Conservation (phyloP, 2,797 vertebrate genomes). For the Carapus acus region DNA sequence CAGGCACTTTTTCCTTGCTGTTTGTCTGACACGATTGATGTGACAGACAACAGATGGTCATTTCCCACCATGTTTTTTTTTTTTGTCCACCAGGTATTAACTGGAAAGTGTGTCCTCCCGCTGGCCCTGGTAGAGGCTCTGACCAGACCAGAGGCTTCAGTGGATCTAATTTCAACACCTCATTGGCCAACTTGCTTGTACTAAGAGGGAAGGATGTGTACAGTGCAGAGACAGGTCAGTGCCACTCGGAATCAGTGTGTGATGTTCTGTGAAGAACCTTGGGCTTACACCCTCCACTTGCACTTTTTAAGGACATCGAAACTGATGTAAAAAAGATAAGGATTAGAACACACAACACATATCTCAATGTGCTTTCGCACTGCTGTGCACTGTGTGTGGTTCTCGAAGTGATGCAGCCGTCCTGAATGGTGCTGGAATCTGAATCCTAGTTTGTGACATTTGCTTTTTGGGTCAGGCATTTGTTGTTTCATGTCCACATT, state of each 20-base stretch:
- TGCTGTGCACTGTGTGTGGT: too few relatives aligned
- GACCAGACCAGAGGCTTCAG: constrained; percentile 48
- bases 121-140: constrained; percentile 34
- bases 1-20: too few relatives aligned
- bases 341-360: too few relatives aligned
- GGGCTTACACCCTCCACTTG: neutral
- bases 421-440: too few relatives aligned
- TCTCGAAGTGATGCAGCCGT: too few relatives aligned
- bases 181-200: constrained; percentile 87
- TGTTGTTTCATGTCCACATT: too few relatives aligned
- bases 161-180: constrained; percentile 77
- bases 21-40: too few relatives aligned
- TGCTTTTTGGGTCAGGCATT: too few relatives aligned
- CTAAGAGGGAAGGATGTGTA: constrained; percentile 87
- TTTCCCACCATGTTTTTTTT: neutral
- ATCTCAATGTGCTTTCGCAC: too few relatives aligned
- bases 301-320: too few relatives aligned
- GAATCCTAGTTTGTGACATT: too few relatives aligned
- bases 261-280: neutral
- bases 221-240: constrained; percentile 74
- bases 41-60: neutral
- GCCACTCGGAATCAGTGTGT: neutral
- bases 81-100: constrained; percentile 77
- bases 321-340: too few relatives aligned
- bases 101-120: constrained; percentile 79